Evolutionary conservation across 2,797 vertebrate genomes (phyloP), one percentile per base, ranked within the genome.

Genomic region (Sylvia borin): DNA sequence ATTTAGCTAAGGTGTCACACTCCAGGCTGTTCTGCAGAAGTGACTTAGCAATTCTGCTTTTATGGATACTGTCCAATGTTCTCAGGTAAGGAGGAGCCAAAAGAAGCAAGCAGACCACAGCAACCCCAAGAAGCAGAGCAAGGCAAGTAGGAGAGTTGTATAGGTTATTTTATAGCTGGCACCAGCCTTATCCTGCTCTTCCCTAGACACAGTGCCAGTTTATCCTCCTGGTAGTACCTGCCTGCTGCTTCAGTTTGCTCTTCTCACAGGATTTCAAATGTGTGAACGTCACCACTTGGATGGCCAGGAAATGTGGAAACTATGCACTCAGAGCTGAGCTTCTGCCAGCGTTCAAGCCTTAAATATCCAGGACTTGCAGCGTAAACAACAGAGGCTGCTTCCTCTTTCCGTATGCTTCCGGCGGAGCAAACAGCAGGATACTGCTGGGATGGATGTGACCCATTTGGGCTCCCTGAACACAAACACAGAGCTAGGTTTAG

Each of bases 371-470:
- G 15, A 9, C 21, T 24, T 10, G 14, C 29, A 5, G 2, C 2
- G 45, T 9, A 29, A 40, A 20, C 0, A 40, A 20, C 0, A 3
- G 45, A 26, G 16, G 8, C 5, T 5, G 3, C 43, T 10, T 67
- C 61, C 25, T 22, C 4, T 16, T 6, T 15, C 16, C 42, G 4
- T 0, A 1, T 1, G 18, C 34, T 10, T 18, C 31, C 2, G 1
- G 5, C 2, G 4, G 5, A 53, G 27, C 29, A 6, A 48, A 36
- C 16, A 47, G 25, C 34, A 36, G 14, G 4, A 26, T 8, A 2
- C 10, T 4, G 8, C 19, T 22, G 38, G 15, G 17, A 22, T 18
- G 17, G 14, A 27, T 16, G 53, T 1, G 8, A 45, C 54, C 32
- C 27, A 2, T 19, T 51, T 5, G 10, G 38, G 22, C 26, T 16